Conservation (phyloP, 1,140 invertebrate genomes). For the Drosophila nigrodunni region DNA sequence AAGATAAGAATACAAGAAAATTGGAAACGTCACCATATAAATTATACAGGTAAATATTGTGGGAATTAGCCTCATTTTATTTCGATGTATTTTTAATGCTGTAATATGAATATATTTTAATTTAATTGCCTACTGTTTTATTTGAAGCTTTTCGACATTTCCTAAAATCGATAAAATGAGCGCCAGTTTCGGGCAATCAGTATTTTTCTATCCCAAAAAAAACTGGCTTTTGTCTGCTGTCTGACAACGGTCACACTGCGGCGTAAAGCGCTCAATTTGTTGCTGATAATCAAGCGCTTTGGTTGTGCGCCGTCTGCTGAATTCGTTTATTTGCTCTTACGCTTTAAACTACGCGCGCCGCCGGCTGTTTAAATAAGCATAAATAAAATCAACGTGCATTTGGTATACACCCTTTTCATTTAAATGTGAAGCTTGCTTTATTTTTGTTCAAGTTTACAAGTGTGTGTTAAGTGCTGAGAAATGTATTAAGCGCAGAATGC, state of each 20-base stretch:
- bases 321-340: slow-evolving; percentile 2
- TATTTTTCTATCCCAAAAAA: background rate
- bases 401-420: slow-evolving; percentile 2
- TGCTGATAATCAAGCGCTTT: slow-evolving; percentile 33
- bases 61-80: background rate
- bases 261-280: slow-evolving; percentile 44
- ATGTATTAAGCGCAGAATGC: slow-evolving; percentile 10
- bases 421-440: background rate
- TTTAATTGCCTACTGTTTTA: background rate
- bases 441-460: slow-evolving; percentile 4
- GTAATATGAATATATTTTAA: too few relatives aligned
- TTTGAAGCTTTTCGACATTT: background rate
- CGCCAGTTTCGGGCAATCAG: too few relatives aligned
- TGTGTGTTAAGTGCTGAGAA: slow-evolving; percentile 26
- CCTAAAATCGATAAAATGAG: background rate
- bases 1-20: background rate
- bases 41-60: background rate
- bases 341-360: slow-evolving; percentile 31
- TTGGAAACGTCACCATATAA: background rate
- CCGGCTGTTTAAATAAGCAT: slow-evolving; percentile 51
- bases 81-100: too few relatives aligned
- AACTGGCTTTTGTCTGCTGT: background rate
- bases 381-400: slow-evolving; percentile 18
- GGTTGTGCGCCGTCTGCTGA: slow-evolving; percentile 5
- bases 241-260: slow-evolving; percentile 13